Evolutionary conservation across 2,797 vertebrate genomes (phyloP).

Genomic region (Lutjanus argentimaculatus): DNA sequence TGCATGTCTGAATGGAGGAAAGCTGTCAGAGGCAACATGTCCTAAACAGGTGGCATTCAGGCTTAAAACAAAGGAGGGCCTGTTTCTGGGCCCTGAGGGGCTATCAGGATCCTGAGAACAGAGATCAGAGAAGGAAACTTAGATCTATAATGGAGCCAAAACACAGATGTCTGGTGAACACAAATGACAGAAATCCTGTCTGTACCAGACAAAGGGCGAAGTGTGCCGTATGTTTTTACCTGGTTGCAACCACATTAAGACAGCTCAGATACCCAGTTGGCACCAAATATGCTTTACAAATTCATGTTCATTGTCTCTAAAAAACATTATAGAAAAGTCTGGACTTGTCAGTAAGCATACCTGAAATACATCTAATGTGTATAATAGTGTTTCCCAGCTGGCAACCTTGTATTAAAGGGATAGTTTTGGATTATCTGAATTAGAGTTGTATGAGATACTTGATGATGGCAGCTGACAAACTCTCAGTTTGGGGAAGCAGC

Average conservation of each 20-base stretch:
- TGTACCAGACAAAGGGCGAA: conserved; percentile 21
- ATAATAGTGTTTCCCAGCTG: not conserved
- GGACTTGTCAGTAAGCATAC: conserved; percentile 20
- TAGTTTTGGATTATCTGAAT: too few relatives aligned
- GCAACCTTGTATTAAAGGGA: not conserved
- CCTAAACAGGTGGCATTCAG: conserved; percentile 74
- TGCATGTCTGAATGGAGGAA: conserved; percentile 34
- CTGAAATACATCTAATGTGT: conserved; percentile 1
- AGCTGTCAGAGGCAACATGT: conserved; percentile 63
- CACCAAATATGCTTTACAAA: not conserved
- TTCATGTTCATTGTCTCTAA: conserved; percentile 2
- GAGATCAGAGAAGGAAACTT: conserved; percentile 64
- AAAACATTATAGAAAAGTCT: conserved; percentile 7
- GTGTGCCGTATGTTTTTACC: conserved; percentile 25
- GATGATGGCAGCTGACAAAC: too few relatives aligned
- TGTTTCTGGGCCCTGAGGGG: conserved; percentile 70
- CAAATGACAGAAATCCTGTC: conserved; percentile 31
- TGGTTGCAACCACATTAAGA: conserved; percentile 56
- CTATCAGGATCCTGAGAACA: conserved; percentile 64
- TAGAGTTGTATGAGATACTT: too few relatives aligned
- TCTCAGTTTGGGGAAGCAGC: too few relatives aligned
- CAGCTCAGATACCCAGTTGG: conserved; percentile 14
- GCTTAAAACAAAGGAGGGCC: conserved; percentile 68
- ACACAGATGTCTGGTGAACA: conserved; percentile 63
- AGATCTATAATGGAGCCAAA: conserved; percentile 54